Evolutionary conservation across 30 jellyfish, hydroid and myxozoan genomes (phyloP), one percentile per base, ranked within the genome.

Genomic region (Aurelia sp.): DNA sequence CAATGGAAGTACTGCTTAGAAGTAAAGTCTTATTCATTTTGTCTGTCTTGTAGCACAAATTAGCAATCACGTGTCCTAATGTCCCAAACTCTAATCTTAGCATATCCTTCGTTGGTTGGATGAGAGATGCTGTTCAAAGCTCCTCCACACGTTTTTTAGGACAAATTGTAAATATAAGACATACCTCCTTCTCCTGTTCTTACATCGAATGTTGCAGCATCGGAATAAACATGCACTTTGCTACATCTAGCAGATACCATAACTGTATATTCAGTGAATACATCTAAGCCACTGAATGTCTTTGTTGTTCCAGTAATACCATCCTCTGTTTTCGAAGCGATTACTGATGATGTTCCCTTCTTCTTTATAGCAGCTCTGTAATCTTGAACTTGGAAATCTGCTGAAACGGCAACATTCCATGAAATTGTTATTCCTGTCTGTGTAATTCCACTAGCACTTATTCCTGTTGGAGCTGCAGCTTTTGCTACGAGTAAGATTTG

Each of bases 151-250:
- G 33, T 27, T 27, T 27, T 27, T 2, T 27, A 27, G 2, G 33
- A 27, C 33, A 27, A 44, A 10, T 44, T 6, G 15, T 9, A 44
- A 2, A 7, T 44, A 44, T 6, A 64, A 27, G 7, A 19, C 8
- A 35, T 52, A 84, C 93, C 86, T 84, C 93, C 93, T 72, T 72
- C 87, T 53, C 73, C 87, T 48, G 93, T 84, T 52, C 21, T 84
- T 17, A 84, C 57, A 13, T 62, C 78, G 27, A 23, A 71, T 20
- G 66, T 84, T 72, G 82, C 93, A 4, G 77, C 65, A 18, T 51
- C 75, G 18, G 93, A 84, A 73, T 13, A 44, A 15, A 70, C 82
- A 22, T 13, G 30, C 53, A 27, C 51, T 3, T 3, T 60, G 5
- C n/a, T 15, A 4, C 80, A 72, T n/a, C 71, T 62, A 11, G 87